Percentiles rank a stretch among this genome's conserved stretches.
phyloP scores from a whole-genome alignment of 2,797 vertebrate species.

The Otolemur crassicaudatus region DNA sequence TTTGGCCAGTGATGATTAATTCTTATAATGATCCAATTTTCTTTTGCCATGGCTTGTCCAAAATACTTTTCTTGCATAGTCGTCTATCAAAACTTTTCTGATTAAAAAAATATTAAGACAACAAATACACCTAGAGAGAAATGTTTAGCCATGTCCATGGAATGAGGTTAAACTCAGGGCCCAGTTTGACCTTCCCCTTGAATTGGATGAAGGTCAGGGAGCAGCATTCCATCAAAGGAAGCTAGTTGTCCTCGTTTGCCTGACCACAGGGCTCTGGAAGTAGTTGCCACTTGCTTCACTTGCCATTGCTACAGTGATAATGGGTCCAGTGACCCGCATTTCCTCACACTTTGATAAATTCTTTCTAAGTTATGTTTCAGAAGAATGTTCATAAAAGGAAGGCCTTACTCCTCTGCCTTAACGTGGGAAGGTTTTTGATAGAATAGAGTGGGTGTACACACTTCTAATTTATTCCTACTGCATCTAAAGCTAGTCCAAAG shows the following conservation, averaged over 20 bases:
- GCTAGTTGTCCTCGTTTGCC: not conserved
- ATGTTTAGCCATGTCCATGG: not conserved
- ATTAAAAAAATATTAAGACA: constrained; percentile 4
- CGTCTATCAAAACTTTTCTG: constrained; percentile 20
- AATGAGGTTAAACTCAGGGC: not conserved
- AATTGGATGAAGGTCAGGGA: not conserved
- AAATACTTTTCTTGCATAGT: constrained; percentile 51
- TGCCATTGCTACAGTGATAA: not conserved
- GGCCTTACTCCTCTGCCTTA: constrained; percentile 54
- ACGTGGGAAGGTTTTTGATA: constrained; percentile 57
- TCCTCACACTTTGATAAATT: constrained; percentile 58
- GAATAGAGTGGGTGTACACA: not conserved
- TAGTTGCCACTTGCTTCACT: rapidly evolving
- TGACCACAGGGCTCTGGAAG: not conserved
- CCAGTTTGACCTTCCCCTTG: not conserved
- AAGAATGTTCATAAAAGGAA: constrained; percentile 71
- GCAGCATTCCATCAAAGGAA: rapidly evolving
- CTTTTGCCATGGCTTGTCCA: constrained; percentile 54
- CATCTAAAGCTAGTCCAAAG: constrained; percentile 9
- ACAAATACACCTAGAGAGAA: not conserved
- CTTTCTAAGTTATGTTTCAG: constrained; percentile 62
- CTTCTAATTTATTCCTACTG: constrained; percentile 54
- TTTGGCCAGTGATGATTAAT: constrained; percentile 54
- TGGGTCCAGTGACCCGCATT: not conserved
- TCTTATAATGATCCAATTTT: constrained; percentile 37